Conservation (phyloP, 2,797 vertebrate genomes). For the Cossypha dichroa region DNA sequence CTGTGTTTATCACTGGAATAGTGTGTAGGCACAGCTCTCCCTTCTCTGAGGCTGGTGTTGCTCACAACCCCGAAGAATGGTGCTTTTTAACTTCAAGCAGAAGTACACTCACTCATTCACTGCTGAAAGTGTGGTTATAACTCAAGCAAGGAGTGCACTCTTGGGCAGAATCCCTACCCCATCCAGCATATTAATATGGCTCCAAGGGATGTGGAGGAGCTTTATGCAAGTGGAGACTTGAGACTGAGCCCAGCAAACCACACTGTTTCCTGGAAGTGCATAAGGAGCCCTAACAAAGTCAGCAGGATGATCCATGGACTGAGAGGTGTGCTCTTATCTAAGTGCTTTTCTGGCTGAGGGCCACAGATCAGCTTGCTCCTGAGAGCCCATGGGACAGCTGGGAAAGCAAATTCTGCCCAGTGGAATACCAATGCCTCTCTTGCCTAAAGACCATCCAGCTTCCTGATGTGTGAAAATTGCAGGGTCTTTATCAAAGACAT, state of each 20-base stretch:
- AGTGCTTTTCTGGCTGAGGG: constrained; percentile 35
- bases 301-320: neutral
- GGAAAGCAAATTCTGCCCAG: neutral
- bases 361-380: neutral
- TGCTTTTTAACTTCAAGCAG: neutral
- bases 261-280: neutral
- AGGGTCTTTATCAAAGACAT: neutral
- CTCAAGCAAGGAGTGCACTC: neutral
- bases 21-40: neutral
- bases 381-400: neutral
- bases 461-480: neutral
- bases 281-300: neutral
- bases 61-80: neutral
- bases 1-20: neutral
- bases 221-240: neutral
- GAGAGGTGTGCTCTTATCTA: neutral
- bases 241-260: neutral
- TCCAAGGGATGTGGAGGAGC: neutral
- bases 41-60: neutral
- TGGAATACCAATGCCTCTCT: neutral
- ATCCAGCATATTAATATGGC: neutral
- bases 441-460: neutral
- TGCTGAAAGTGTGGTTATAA: neutral
- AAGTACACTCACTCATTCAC: neutral
- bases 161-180: neutral